phyloP scores from a whole-genome alignment of 1,140 invertebrate species.

The Rhagoletis pomonella region DNA sequence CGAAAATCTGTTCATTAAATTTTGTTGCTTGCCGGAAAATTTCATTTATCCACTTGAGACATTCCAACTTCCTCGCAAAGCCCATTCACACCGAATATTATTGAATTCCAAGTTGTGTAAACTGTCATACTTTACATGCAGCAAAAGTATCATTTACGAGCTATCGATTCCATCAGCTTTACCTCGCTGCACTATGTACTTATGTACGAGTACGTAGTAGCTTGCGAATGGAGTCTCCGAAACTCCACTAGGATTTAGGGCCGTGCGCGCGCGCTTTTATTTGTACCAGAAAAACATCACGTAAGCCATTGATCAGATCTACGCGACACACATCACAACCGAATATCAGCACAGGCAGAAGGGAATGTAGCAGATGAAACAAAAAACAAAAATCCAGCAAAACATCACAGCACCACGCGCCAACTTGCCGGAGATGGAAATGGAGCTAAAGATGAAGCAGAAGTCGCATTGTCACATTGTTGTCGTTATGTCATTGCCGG shows the following conservation, averaged over 20 bases:
- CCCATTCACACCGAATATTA: constrained; percentile 6
- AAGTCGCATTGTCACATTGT: background rate
- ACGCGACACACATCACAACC: constrained; percentile 57
- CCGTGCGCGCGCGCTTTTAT: background rate
- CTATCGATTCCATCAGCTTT: background rate
- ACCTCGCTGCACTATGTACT: background rate
- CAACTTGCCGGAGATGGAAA: background rate
- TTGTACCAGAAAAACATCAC: constrained; percentile 53
- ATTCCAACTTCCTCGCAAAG: background rate
- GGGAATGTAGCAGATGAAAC: too few species aligned
- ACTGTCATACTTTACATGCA: background rate
- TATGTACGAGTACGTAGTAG: background rate
- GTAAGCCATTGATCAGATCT: constrained; percentile 59
- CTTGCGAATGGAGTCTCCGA: background rate
- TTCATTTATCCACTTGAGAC: background rate
- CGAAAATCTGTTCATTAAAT: background rate
- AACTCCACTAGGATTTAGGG: background rate
- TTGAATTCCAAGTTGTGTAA: background rate
- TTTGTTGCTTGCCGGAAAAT: background rate
- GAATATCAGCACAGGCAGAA: background rate
- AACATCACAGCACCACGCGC: background rate
- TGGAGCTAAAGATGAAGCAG: background rate
- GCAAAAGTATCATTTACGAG: background rate
- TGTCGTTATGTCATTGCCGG: background rate
- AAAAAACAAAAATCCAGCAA: background rate